These are phyloP conservation scores for Phrixothrix hirtus DNA, from an alignment of 2,888 invertebrate species.

Conservation along the genomic window DNA sequence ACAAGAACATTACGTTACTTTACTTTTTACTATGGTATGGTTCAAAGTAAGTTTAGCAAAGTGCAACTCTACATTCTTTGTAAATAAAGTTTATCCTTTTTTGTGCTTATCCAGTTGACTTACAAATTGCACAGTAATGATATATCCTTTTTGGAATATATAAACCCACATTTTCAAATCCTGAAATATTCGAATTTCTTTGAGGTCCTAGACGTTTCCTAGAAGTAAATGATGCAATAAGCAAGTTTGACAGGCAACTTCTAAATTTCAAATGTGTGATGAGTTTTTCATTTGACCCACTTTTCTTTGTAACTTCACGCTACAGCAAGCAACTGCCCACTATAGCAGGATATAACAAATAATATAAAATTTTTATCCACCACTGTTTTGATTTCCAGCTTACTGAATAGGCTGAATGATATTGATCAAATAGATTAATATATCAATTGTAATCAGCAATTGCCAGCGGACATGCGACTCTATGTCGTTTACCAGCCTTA, in stretches of 20 bases:
- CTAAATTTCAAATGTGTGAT: background rate
- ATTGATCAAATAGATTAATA: slow-evolving; percentile 43
- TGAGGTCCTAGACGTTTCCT: too few species aligned
- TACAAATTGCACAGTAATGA: background rate
- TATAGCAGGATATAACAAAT: slow-evolving; percentile 39
- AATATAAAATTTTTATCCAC: too few species aligned
- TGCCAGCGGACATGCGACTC: slow-evolving; percentile 36
- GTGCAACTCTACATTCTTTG: background rate
- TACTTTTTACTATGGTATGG: too few species aligned
- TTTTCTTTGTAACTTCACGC: too few species aligned
- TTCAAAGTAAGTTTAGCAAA: too few species aligned
- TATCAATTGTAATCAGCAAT: slow-evolving; percentile 41
- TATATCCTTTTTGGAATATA: background rate
- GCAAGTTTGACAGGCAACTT: background rate
- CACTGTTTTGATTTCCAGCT: slow-evolving; percentile 39
- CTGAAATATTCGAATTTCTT: too few species aligned
- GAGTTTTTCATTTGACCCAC: too few species aligned
- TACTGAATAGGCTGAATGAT: slow-evolving; percentile 36
- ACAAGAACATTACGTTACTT: too few species aligned
- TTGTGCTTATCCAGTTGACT: too few species aligned
- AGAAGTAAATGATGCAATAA: too few species aligned
- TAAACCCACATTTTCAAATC: background rate
- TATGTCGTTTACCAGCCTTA: slow-evolving; percentile 35
- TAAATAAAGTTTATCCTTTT: too few species aligned
- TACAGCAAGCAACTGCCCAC: slow-evolving; percentile 36